Conservation (phyloP, 2,888 invertebrate genomes). For the Troides oblongomaculatus region DNA sequence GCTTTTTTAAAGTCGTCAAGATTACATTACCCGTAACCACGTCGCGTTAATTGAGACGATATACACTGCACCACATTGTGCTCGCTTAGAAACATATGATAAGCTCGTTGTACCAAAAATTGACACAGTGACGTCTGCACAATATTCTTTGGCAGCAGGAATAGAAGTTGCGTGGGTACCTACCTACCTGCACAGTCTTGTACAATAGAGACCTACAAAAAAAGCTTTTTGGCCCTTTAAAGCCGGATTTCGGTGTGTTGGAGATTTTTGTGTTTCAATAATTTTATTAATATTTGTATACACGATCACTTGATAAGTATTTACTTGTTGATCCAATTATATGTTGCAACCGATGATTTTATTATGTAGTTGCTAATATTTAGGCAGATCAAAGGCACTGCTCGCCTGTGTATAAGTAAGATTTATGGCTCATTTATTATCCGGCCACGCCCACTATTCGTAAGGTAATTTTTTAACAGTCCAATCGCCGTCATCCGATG, state of each 20-base stretch:
- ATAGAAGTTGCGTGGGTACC: too few species aligned
- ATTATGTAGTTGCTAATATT: constrained; percentile 26
- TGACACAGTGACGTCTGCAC: too few species aligned
- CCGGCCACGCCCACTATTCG: constrained; percentile 28
- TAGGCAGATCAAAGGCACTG: constrained; percentile 26
- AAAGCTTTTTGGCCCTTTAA: too few species aligned
- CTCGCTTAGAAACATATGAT: too few species aligned
- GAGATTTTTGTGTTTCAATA: background rate
- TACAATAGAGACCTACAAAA: too few species aligned
- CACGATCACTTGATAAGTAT: background rate
- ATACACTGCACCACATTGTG: too few species aligned
- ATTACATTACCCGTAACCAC: too few species aligned
- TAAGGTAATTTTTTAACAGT: constrained; percentile 28
- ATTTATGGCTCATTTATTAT: constrained; percentile 31
- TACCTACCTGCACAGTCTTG: too few species aligned
- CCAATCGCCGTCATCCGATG: constrained; percentile 28
- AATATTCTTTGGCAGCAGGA: too few species aligned
- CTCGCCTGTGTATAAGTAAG: constrained; percentile 29
- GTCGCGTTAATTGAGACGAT: too few species aligned
- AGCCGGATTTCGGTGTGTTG: background rate
- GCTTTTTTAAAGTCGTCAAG: too few species aligned
- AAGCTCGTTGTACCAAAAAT: too few species aligned
- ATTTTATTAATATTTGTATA: background rate
- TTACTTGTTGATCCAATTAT: constrained; percentile 1
- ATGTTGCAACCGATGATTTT: constrained; percentile 18